Percentiles rank a stretch among this genome's conserved stretches.
phyloP scores from a whole-genome alignment of 1,140 invertebrate genomes.

The Lasioglossum albipes region DNA sequence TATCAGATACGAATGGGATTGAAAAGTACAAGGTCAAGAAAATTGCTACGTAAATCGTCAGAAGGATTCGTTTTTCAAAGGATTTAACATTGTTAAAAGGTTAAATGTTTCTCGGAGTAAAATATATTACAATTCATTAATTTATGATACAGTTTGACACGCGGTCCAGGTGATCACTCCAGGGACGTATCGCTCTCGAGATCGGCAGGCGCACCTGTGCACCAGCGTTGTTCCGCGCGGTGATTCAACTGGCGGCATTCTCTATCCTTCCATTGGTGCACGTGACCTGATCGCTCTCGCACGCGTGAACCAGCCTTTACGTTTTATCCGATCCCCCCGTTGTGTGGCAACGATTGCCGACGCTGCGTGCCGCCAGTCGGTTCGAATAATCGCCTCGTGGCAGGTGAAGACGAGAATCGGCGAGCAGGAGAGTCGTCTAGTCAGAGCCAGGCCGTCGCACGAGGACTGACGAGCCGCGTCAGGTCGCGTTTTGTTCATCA shows the following conservation, averaged over 20 bases:
- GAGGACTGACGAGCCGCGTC: constrained; percentile 22
- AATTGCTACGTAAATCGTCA: no score
- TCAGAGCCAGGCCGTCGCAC: background rate
- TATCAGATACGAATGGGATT: no score
- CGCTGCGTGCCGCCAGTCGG: constrained; percentile 45
- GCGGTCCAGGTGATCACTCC: no score
- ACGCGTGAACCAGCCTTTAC: constrained; percentile 31
- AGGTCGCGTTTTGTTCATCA: constrained; percentile 16
- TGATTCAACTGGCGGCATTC: background rate
- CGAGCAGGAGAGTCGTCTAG: constrained; percentile 10
- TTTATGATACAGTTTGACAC: no score
- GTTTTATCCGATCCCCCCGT: constrained; percentile 6
- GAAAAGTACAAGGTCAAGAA: no score
- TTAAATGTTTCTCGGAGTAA: no score
- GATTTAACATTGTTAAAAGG: no score
- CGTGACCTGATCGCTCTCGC: background rate
- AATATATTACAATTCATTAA: no score
- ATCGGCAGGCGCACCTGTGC: background rate
- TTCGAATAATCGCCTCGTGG: constrained; percentile 48
- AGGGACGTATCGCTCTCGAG: background rate
- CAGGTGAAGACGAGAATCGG: constrained; percentile 33
- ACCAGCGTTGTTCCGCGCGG: background rate
- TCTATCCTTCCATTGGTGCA: background rate
- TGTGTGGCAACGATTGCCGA: constrained; percentile 2
- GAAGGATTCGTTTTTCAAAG: no score